Conservation (phyloP, 2,888 invertebrate species). For the Trachelus iudaicus region DNA sequence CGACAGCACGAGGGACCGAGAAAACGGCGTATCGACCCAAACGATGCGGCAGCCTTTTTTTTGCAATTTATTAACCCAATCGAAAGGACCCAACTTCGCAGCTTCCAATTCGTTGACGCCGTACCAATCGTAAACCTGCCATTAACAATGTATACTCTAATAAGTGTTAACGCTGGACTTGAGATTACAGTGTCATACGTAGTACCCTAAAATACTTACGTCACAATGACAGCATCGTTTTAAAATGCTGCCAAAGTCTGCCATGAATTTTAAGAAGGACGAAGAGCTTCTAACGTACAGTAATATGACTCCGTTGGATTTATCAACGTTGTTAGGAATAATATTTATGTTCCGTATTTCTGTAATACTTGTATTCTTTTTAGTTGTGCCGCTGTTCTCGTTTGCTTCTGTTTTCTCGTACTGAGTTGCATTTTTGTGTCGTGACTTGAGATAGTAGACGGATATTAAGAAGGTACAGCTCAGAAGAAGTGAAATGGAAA, state of each 20-base stretch:
- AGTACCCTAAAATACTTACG: constrained; percentile 28
- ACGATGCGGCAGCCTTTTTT: constrained; percentile 39
- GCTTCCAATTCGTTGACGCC: constrained; percentile 47
- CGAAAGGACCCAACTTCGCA: constrained; percentile 43
- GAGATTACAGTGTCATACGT: neutral
- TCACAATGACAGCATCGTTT: constrained; percentile 35
- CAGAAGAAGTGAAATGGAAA: neutral
- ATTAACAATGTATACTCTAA: neutral
- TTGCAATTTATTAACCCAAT: constrained; percentile 48
- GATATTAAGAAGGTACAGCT: neutral
- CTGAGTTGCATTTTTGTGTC: neutral
- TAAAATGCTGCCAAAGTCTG: constrained; percentile 39
- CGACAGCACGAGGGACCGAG: constrained; percentile 35
- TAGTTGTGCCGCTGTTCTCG: neutral
- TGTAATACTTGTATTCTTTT: neutral
- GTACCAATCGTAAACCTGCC: constrained; percentile 53
- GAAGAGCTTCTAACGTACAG: constrained; percentile 39
- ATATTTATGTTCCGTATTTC: neutral
- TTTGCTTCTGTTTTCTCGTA: neutral
- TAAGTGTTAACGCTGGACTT: neutral
- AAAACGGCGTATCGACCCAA: constrained; percentile 50
- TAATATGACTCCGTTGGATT: constrained; percentile 35
- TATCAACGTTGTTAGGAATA: neutral
- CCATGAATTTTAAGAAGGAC: constrained; percentile 42
- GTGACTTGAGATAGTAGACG: neutral